Evolutionary conservation across 2,113 vertebrate species (phyloP).

Genomic region (Oriolus oriolus): DNA sequence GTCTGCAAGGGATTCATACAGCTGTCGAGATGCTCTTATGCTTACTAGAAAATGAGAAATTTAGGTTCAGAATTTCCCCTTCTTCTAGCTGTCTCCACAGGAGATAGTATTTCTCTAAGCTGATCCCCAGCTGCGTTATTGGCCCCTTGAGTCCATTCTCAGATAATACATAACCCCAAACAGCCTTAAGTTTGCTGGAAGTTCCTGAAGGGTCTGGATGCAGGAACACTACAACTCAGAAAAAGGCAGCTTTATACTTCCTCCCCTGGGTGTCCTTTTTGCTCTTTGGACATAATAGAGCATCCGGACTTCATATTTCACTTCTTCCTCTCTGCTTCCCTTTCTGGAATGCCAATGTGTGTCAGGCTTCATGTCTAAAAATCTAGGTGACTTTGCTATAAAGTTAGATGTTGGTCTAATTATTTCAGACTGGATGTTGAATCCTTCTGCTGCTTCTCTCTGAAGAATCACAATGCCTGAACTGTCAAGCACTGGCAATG

Average conservation of each 20-base stretch:
- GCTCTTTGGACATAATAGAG: not conserved
- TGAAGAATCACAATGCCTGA: not conserved
- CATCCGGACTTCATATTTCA: slow-evolving; percentile 26
- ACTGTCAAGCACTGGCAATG: not conserved
- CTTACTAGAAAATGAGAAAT: not conserved
- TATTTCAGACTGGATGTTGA: not conserved
- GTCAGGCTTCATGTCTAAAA: not conserved
- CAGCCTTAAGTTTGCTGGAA: slow-evolving; percentile 29
- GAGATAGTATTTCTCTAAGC: slow-evolving; percentile 36
- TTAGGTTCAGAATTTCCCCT: not conserved
- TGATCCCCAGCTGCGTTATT: slow-evolving; percentile 31
- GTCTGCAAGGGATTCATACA: not conserved
- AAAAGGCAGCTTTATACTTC: slow-evolving; percentile 33
- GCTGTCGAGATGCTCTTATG: not conserved
- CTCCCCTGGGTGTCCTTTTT: not conserved
- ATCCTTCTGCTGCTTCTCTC: not conserved
- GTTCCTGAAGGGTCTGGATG: slow-evolving; percentile 25
- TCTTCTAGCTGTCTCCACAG: not conserved
- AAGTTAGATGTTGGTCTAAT: not conserved
- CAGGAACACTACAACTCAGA: not conserved
- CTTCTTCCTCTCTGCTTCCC: not conserved
- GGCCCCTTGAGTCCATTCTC: not conserved
- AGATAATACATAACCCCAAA: slow-evolving; percentile 49
- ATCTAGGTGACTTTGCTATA: not conserved
- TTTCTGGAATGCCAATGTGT: not conserved